Percentiles rank a stretch among this genome's conserved stretches.
phyloP scores from a whole-genome alignment of 2,888 invertebrate species.

The Yponomeuta malinellus region DNA sequence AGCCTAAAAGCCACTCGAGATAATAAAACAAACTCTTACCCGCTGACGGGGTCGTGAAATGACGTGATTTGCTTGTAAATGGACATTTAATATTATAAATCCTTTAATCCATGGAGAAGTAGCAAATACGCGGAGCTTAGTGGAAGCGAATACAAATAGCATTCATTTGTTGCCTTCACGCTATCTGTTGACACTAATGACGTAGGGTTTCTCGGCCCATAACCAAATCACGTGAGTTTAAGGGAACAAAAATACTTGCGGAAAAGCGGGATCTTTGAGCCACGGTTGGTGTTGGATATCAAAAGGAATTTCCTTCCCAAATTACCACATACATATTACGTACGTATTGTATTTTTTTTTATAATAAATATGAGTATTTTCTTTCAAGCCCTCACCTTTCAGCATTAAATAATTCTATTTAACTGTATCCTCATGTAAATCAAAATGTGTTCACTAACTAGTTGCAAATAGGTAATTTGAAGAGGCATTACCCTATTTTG shows the following conservation, averaged over 20 bases:
- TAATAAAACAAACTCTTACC: not conserved
- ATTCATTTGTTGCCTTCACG: conserved; percentile 40
- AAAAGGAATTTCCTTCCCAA: not conserved
- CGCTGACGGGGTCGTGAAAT: not conserved
- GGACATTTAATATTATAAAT: conserved; percentile 30
- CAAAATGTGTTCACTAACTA: no score
- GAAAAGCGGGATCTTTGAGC: not conserved
- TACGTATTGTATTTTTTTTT: no score
- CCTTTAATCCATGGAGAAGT: conserved; percentile 17
- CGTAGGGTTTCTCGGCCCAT: conserved; percentile 33
- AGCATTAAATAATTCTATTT: not conserved
- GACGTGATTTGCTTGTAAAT: not conserved
- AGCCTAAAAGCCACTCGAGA: not conserved
- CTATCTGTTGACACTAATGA: conserved; percentile 42
- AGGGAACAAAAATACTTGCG: conserved; percentile 15
- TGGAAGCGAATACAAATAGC: conserved; percentile 40
- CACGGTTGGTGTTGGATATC: not conserved
- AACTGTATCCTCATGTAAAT: not conserved
- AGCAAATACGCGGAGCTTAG: conserved; percentile 33
- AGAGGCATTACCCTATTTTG: conserved; percentile 14
- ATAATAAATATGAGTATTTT: no score
- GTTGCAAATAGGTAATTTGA: conserved; percentile 14
- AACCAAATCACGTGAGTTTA: conserved; percentile 32
- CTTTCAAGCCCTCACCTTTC: not conserved
- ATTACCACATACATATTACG: not conserved